These are phyloP conservation scores for Agrotis segetum DNA, from an alignment of 2,888 invertebrate genomes.

Conservation along the genomic window DNA sequence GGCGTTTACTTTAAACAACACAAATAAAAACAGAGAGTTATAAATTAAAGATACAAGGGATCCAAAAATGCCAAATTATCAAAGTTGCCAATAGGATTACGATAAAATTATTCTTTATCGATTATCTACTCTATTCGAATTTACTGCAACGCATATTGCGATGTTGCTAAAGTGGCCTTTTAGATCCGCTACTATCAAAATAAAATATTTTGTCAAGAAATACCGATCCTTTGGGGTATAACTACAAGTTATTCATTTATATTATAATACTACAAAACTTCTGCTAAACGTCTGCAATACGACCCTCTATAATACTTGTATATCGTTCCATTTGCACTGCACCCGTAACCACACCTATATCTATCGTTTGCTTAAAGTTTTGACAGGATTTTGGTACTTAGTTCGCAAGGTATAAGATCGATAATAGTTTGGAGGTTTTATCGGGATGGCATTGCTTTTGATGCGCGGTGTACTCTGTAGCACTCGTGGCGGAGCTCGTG, in stretches of 20 bases:
- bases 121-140: no score
- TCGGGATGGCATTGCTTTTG: slow-evolving; percentile 50
- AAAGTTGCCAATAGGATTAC: no score
- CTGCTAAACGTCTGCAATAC: slow-evolving; percentile 45
- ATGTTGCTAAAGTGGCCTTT: no score
- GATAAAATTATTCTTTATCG: no score
- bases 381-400: slow-evolving; percentile 44
- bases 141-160: no score
- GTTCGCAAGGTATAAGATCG: background rate
- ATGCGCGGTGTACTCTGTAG: slow-evolving; percentile 53
- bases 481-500: slow-evolving; percentile 58
- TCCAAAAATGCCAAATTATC: no score
- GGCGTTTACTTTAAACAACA: background rate
- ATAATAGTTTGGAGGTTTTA: slow-evolving; percentile 29
- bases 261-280: slow-evolving; percentile 42
- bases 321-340: slow-evolving; percentile 61
- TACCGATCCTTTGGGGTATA: background rate
- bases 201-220: background rate
- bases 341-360: slow-evolving; percentile 56
- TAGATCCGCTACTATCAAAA: background rate
- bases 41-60: no score
- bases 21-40: background rate
- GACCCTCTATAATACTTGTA: slow-evolving; percentile 47
- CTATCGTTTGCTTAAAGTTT: slow-evolving; percentile 26
- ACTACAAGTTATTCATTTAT: background rate